Evolutionary conservation across 2,888 invertebrate genomes (phyloP).

Genomic region (Protodeltote pygarga): DNA sequence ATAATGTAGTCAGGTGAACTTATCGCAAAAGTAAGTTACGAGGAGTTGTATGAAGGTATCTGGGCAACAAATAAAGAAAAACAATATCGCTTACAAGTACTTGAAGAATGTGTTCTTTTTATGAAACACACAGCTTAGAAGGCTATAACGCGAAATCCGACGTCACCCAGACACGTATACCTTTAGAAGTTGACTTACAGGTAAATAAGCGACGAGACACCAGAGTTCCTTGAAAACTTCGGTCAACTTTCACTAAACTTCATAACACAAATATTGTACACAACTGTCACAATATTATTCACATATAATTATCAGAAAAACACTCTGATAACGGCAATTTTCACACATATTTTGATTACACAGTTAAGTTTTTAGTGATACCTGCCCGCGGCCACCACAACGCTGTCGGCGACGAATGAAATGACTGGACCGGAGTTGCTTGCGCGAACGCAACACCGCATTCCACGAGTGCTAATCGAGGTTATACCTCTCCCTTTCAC

Average conservation of each 20-base stretch:
- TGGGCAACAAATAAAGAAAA: not conserved
- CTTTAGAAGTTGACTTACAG: slow-evolving; percentile 74
- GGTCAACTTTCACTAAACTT: slow-evolving; percentile 81
- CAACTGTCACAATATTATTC: slow-evolving; percentile 74
- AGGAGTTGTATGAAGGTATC: not conserved
- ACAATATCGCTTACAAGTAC: not conserved
- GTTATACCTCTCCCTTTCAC: slow-evolving; percentile 66
- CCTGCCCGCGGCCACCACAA: slow-evolving; percentile 63
- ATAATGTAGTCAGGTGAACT: not conserved
- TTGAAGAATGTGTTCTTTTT: not conserved
- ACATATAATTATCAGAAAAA: slow-evolving; percentile 69
- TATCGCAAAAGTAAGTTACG: not conserved
- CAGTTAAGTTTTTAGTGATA: slow-evolving; percentile 55
- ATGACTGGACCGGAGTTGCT: slow-evolving; percentile 75
- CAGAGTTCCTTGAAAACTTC: slow-evolving; percentile 73
- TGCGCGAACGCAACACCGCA: slow-evolving; percentile 81
- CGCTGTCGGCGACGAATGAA: slow-evolving; percentile 72
- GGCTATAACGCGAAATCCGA: slow-evolving; percentile 61
- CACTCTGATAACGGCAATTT: slow-evolving; percentile 73
- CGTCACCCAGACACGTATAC: slow-evolving; percentile 81
- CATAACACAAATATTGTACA: slow-evolving; percentile 80
- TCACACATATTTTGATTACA: slow-evolving; percentile 81
- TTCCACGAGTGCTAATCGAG: slow-evolving; percentile 77
- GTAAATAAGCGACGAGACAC: slow-evolving; percentile 74
- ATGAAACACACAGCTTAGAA: slow-evolving; percentile 32